Evolutionary conservation across 30 jellyfish, hydroid and myxozoan genomes (phyloP).

Genomic region (Aurelia sp.): DNA sequence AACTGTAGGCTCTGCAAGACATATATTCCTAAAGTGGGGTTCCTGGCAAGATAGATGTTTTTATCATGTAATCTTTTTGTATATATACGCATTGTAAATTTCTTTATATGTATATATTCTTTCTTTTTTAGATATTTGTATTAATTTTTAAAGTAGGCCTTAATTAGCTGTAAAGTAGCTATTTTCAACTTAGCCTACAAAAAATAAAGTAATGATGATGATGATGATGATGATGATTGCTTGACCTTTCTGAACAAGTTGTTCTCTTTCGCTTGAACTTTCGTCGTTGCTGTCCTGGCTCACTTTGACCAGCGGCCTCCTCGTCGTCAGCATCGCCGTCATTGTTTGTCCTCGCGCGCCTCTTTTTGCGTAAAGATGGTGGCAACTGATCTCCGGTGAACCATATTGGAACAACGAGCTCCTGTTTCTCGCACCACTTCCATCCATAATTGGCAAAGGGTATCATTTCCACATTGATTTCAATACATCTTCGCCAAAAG

Average conservation of each 20-base stretch:
- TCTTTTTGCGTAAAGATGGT: conserved; percentile 26
- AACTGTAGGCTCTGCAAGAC: too few relatives aligned
- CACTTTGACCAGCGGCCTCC: conserved; percentile 17
- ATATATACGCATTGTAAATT: too few relatives aligned
- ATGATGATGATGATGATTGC: too few relatives aligned
- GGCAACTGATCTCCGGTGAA: conserved; percentile 63
- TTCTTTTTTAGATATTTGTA: too few relatives aligned
- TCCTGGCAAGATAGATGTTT: too few relatives aligned
- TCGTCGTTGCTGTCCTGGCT: conserved; percentile 31
- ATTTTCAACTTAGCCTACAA: too few relatives aligned
- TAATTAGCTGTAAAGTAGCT: too few relatives aligned
- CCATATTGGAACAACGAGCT: conserved; percentile 60
- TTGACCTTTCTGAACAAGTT: conserved; percentile 5
- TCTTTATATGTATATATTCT: too few relatives aligned
- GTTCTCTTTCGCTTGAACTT: conserved; percentile 18
- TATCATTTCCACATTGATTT: background rate
- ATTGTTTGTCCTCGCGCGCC: conserved; percentile 11
- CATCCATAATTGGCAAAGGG: conserved; percentile 47
- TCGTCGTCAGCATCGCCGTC: conserved; percentile 21
- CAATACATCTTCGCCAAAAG: conserved; percentile 48
- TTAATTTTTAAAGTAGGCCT: too few relatives aligned
- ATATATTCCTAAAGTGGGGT: too few relatives aligned
- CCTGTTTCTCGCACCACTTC: conserved; percentile 48
- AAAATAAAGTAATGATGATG: too few relatives aligned
- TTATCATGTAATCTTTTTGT: too few relatives aligned